Percentiles rank a stretch among this genome's conserved stretches.
phyloP scores from a whole-genome alignment of 1,140 invertebrate genomes.

The Meteorus sp. region DNA sequence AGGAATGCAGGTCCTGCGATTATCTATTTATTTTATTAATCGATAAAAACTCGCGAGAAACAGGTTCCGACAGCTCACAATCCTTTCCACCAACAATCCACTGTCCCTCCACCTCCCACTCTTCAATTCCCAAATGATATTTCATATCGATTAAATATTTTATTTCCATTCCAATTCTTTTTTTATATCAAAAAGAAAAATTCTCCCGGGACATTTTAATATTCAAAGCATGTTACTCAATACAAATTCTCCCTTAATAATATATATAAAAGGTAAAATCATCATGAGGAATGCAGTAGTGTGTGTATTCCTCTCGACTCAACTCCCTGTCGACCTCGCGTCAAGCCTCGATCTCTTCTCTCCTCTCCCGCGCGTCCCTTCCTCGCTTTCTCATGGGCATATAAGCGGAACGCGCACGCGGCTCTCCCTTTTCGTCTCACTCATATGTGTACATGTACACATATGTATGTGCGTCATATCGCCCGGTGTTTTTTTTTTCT shows the following conservation, averaged over 20 bases:
- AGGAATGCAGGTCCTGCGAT: conserved; percentile 48
- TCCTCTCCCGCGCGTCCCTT: conserved; percentile 30
- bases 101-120: too few species aligned
- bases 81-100: too few species aligned
- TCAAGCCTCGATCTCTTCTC: conserved; percentile 34
- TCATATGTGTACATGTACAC: not conserved
- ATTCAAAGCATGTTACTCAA: not conserved
- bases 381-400: conserved; percentile 7
- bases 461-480: conserved; percentile 20
- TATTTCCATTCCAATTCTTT: too few species aligned
- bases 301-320: conserved; percentile 27
- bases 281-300: conserved; percentile 28
- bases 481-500: conserved; percentile 11
- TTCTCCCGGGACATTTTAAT: not conserved
- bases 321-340: conserved; percentile 30
- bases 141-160: too few species aligned
- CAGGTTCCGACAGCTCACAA: conserved; percentile 42
- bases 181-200: too few species aligned
- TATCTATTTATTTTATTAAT: conserved; percentile 55
- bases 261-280: not conserved
- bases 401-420: too few species aligned
- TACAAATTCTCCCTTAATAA: too few species aligned
- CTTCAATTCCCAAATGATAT: too few species aligned
- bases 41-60: conserved; percentile 47
- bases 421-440: conserved; percentile 17